Percentiles rank a stretch among this genome's conserved stretches.
These are phyloP conservation scores for Dreissena polymorpha DNA, from an alignment of 1,140 invertebrate genomes.

Conservation along the genomic window DNA sequence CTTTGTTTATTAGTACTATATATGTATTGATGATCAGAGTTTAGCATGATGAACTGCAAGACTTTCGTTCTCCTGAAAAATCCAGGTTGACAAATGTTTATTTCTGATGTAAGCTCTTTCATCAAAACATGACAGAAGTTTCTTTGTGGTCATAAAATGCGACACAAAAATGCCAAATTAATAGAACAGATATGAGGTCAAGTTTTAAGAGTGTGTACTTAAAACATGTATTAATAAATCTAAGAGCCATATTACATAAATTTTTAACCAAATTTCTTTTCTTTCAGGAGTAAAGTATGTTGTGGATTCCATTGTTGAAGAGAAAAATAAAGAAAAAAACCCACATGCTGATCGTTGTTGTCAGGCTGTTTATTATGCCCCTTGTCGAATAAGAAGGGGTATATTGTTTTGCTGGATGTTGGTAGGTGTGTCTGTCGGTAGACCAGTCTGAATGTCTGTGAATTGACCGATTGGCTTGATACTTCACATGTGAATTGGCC, in stretches of 20 bases:
- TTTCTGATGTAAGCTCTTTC: constrained; percentile 6
- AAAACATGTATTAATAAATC: too few species aligned
- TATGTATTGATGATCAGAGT: neutral
- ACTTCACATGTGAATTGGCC: too few species aligned
- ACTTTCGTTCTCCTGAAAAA: constrained; percentile 56
- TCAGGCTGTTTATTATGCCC: too few species aligned
- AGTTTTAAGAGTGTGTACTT: too few species aligned
- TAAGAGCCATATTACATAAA: too few species aligned
- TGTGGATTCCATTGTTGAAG: neutral
- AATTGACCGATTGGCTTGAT: too few species aligned
- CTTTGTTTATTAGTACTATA: neutral
- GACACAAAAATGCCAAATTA: neutral
- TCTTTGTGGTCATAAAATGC: neutral
- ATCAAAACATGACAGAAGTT: neutral
- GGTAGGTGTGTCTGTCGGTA: too few species aligned
- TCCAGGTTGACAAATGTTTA: constrained; percentile 22
- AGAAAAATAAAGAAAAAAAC: constrained; percentile 3
- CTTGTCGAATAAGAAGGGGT: too few species aligned
- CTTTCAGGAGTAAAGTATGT: constrained; percentile 44
- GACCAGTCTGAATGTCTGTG: too few species aligned
- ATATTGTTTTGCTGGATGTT: too few species aligned
- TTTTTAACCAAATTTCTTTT: neutral
- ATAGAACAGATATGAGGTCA: neutral
- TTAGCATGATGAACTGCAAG: constrained; percentile 24
- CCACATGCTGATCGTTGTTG: neutral